Base-by-base conservation (phyloP, 2,113 vertebrate genomes). In the Noctilio leporinus region DNA sequence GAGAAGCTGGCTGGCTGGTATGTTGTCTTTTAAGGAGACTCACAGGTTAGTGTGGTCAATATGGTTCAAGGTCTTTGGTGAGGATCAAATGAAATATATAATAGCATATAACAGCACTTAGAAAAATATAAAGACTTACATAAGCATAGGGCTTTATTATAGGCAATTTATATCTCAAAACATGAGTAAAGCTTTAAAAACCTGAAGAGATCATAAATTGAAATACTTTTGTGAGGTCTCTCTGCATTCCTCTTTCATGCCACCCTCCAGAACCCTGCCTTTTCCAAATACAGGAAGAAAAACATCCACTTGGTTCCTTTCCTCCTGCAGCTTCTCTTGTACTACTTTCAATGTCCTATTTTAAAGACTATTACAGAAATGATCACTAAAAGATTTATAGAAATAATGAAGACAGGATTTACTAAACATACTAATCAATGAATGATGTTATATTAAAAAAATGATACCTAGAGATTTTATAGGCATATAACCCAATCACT, bases 21-120 rank as follows among this genome's bases (percentile, higher is more conserved):
- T n/a, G 45, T 5, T 9, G 16, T 78, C 33, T 75, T 94, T 88
- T 80, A 82, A 91, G 45, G 22, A 24, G 17, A 62, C 38, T 47
- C 22, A 75, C 12, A 86, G 24, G 14, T 51, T 95, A 49, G 8
- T 22, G 2, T 51, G 26, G 67, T 83, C 51, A 86, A 59, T 77
- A 69, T 30, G 22, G 33, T 77, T 95, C 59, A 35, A 95, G 30
- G 35, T 82, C 67, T 88, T 69, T 40, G 24, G 73, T 59, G 73
- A 89, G 57, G 55, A 80, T 86, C 76, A 94, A 94, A 87, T 91
- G 35, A n/a, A 47, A 91, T 72, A 90, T 70, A 35, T 53, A 90
- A 73, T 59, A 62, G 82, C 49, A 59, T 10, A 81, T 22, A 77
- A 70, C 11, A 89, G 49, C 11, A 89, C 49, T 93, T 83, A 83